Percentiles rank a stretch among this genome's conserved stretches.
Conservation (phyloP, 2,888 invertebrate genomes). For the Oscheius sp. region DNA sequence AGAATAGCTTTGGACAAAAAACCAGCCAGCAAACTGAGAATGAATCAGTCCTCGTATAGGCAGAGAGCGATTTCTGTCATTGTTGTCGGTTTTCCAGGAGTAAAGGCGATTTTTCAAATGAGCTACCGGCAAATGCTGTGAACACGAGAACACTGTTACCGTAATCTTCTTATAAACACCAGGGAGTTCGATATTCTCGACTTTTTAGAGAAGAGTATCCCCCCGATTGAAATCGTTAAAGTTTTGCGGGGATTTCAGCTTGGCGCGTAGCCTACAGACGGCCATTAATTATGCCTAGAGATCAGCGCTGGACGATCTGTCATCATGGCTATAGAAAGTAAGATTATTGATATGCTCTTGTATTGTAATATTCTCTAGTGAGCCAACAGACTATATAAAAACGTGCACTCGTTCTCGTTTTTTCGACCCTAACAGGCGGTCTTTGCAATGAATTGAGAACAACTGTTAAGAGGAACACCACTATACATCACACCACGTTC, state of each 20-base stretch:
- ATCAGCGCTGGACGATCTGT: neutral
- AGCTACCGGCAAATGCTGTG: neutral
- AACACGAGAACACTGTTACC: conserved; percentile 11
- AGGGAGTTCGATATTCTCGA: neutral
- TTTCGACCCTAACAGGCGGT: conserved; percentile 21
- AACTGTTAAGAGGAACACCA: conserved; percentile 19
- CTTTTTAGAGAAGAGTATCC: neutral
- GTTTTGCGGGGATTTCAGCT: neutral
- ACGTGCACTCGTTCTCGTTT: conserved; percentile 12
- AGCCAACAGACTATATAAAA: conserved; percentile 20
- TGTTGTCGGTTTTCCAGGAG: conserved; percentile 7
- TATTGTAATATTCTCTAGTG: conserved; percentile 11
- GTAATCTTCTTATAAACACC: neutral
- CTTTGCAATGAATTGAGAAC: conserved; percentile 15
- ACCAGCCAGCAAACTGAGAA: no score
- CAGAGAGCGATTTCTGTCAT: conserved; percentile 3
- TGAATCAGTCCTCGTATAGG: no score
- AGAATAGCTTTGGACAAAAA: no score
- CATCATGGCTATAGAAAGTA: neutral
- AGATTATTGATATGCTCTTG: neutral
- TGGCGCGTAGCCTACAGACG: conserved; percentile 7
- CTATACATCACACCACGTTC: conserved; percentile 28
- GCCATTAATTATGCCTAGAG: conserved; percentile 11
- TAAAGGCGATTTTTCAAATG: conserved; percentile 12
- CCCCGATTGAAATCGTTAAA: neutral